Evolutionary conservation across 2,888 invertebrate species (phyloP), one percentile per base, ranked within the genome.

Genomic region (Nowickia ferox): DNA sequence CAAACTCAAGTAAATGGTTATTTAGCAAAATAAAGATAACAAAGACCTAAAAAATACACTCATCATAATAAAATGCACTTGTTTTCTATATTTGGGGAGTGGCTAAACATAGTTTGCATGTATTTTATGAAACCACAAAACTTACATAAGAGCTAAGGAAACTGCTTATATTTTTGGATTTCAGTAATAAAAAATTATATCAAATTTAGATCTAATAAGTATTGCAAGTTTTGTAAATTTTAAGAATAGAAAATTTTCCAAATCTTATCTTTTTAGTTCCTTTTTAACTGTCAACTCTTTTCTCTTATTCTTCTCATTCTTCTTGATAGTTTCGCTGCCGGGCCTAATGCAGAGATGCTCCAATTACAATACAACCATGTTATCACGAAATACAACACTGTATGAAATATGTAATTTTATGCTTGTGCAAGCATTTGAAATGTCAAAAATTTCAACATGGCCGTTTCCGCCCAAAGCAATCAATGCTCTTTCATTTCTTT

Each of bases 401-500:
- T 40, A 72, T 11, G 9, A 0, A 66, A 38, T 13, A 51, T 77
- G 65, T 53, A 66, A 40, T 65, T 59, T 48, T 48, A 65, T 68
- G 80, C 84, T 84, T 84, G 84, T 15, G 48, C 84, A 84, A 84
- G 75, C 84, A 57, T 63, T 0, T 10, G 2, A 57, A 69, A 65
- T 74, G 81, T 69, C 83, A 86, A 22, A 51, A 72, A 44, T 76
- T 77, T 78, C 55, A 87, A 84, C 15, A 87, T 87, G 87, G 87
- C 87, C 68, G 88, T 87, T 90, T 90, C 90, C 90, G 90, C 87
- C 59, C 51, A 85, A 84, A 77, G 87, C 88, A 84, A 83, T 87
- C 87, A 87, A 74, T 76, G 81, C 61, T 89, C 89, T 87, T 88
- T 89, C 89, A 90, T 92, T 92, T 95, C 95, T 95, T 95, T 95